These are phyloP conservation scores for Volucella bombylans DNA, from an alignment of 2,888 invertebrate genomes.

Conservation along the genomic window DNA sequence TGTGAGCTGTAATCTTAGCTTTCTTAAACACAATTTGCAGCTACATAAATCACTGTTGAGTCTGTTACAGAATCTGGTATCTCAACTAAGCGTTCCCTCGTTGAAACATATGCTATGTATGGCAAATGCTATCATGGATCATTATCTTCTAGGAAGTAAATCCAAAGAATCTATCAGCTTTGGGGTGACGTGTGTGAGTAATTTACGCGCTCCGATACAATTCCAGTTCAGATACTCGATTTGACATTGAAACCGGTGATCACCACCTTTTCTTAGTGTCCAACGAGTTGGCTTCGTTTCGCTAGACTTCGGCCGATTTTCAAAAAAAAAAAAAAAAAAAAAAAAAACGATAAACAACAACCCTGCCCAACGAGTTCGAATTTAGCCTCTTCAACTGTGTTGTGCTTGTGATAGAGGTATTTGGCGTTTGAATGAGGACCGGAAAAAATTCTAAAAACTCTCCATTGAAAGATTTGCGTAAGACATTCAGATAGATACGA, in stretches of 20 bases:
- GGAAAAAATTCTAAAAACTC: neutral
- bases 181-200: neutral
- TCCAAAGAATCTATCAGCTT: conserved; percentile 17
- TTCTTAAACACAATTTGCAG: too few species aligned
- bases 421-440: neutral
- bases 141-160: conserved; percentile 36
- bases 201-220: conserved; percentile 13
- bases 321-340: conserved; percentile 3
- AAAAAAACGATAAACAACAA: neutral
- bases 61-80: too few species aligned
- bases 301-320: conserved; percentile 9
- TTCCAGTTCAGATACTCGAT: conserved; percentile 2
- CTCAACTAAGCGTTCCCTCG: too few species aligned
- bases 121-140: neutral
- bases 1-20: too few species aligned
- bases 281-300: conserved; percentile 23
- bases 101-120: neutral
- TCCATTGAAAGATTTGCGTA: conserved; percentile 28
- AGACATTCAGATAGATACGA: neutral
- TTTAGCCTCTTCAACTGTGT: neutral
- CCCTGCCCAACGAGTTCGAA: conserved; percentile 14
- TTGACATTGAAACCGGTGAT: conserved; percentile 33
- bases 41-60: too few species aligned
- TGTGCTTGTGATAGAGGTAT: conserved; percentile 2
- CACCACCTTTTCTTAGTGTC: conserved; percentile 5